A percentile compares a stretch with the other conserved stretches of the same genome.
phyloP scores from a whole-genome alignment of 1,140 invertebrate genomes.

The Frieseomelitta varia region DNA sequence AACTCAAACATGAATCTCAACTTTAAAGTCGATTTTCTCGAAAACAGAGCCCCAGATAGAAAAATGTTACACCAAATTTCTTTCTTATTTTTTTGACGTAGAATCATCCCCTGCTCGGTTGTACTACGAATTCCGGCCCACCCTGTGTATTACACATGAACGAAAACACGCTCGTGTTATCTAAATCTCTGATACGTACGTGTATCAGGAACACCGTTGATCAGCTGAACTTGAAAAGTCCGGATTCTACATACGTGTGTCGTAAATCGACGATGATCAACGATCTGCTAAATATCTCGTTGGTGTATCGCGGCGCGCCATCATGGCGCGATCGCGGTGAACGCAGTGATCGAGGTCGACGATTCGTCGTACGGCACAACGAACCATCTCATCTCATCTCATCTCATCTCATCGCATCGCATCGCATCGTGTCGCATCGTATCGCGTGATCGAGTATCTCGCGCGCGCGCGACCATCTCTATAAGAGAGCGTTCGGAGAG shows the following conservation, averaged over 20 bases:
- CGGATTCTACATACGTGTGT: neutral
- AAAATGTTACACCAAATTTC: too few species aligned
- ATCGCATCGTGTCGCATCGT: conserved; percentile 1
- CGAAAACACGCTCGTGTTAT: too few species aligned
- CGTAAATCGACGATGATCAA: neutral
- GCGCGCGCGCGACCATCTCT: conserved; percentile 25
- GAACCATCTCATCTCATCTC: neutral
- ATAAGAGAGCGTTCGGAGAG: conserved; percentile 18
- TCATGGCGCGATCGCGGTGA: conserved; percentile 7
- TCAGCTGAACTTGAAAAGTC: neutral
- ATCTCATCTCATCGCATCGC: neutral
- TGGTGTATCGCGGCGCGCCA: conserved; percentile 4
- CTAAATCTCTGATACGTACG: too few species aligned
- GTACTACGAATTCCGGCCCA: too few species aligned
- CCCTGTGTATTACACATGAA: too few species aligned
- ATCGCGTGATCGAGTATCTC: conserved; percentile 16
- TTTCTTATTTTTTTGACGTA: too few species aligned
- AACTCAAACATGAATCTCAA: too few species aligned
- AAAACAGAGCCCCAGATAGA: too few species aligned
- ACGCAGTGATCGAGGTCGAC: conserved; percentile 42
- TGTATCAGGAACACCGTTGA: neutral
- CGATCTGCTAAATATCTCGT: neutral
- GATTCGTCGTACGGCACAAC: conserved; percentile 29
- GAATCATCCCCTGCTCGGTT: too few species aligned
- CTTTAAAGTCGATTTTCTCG: too few species aligned